Percentiles rank a stretch among this genome's conserved stretches.
Evolutionary conservation across 2,797 vertebrate genomes (phyloP).

Genomic region (Austrolebias charrua): DNA sequence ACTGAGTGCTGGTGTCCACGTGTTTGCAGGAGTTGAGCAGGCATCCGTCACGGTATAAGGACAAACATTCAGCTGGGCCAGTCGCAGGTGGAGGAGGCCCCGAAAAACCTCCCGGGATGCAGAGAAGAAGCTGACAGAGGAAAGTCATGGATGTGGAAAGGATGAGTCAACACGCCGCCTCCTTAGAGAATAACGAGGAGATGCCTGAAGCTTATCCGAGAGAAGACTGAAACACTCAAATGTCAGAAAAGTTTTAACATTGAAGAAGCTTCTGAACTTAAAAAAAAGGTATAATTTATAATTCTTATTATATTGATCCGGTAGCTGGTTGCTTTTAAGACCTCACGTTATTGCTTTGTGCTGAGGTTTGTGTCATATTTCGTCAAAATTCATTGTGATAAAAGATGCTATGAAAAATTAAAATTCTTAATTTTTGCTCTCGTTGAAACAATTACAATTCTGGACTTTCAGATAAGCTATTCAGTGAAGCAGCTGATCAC

Average conservation of each 20-base stretch:
- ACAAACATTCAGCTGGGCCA: conserved; percentile 87
- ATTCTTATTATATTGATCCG: conserved; percentile 3
- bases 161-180: conserved; percentile 62
- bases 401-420: conserved; percentile 26
- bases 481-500: background rate
- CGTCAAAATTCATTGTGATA: conserved; percentile 37
- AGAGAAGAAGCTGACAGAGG: conserved; percentile 85
- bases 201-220: conserved; percentile 88
- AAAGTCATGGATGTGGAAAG: conserved; percentile 90
- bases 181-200: conserved; percentile 69
- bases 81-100: conserved; percentile 84
- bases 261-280: too few relatives aligned
- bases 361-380: conserved; percentile 13
- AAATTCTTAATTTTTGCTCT: background rate
- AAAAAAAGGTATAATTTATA: too few relatives aligned
- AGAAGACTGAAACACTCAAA: conserved; percentile 83
- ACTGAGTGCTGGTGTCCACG: conserved; percentile 10
- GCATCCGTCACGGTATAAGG: conserved; percentile 78
- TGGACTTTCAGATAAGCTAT: background rate
- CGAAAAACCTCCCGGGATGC: conserved; percentile 84
- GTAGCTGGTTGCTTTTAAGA: background rate
- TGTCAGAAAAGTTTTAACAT: background rate
- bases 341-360: too few relatives aligned
- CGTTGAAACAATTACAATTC: background rate
- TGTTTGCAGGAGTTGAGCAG: conserved; percentile 87